phyloP scores from a whole-genome alignment of 2,797 vertebrate genomes.

The Melanotaenia nigrans region DNA sequence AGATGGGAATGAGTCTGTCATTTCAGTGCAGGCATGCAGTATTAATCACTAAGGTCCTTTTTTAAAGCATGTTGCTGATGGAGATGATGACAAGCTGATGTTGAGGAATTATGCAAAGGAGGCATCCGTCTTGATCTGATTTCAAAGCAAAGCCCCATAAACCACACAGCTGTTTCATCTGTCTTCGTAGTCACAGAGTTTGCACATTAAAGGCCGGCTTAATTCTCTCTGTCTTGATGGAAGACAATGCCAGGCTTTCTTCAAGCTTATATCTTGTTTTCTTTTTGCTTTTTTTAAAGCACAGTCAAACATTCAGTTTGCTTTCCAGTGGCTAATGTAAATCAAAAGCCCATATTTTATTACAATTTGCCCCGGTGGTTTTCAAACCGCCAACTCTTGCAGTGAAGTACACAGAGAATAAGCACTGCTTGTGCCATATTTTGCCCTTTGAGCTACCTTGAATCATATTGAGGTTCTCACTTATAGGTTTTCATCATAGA shows the following conservation, averaged over 20 bases:
- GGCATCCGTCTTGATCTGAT: conserved; percentile 90
- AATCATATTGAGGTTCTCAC: conserved; percentile 43
- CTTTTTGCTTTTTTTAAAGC: conserved; percentile 20
- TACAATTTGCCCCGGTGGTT: conserved; percentile 29
- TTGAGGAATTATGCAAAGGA: conserved; percentile 89
- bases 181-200: conserved; percentile 76
- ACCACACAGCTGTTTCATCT: conserved; percentile 86
- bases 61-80: conserved; percentile 91
- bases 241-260: conserved; percentile 67
- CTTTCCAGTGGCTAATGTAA: conserved; percentile 28
- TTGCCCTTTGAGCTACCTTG: conserved; percentile 40
- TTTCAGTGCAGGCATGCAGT: conserved; percentile 88
- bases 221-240: conserved; percentile 61
- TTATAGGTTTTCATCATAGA: conserved; percentile 39
- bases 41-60: conserved; percentile 91
- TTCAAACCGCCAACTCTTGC: conserved; percentile 32
- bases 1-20: conserved; percentile 89
- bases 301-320: conserved; percentile 31
- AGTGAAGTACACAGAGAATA: conserved; percentile 37
- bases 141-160: conserved; percentile 89
- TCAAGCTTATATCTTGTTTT: conserved; percentile 62
- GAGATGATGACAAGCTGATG: conserved; percentile 90
- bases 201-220: conserved; percentile 72
- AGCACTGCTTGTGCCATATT: conserved; percentile 22
- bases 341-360: conserved; percentile 52